Conservation (phyloP, 2,888 invertebrate species). For the Vandiemenella viatica region DNA sequence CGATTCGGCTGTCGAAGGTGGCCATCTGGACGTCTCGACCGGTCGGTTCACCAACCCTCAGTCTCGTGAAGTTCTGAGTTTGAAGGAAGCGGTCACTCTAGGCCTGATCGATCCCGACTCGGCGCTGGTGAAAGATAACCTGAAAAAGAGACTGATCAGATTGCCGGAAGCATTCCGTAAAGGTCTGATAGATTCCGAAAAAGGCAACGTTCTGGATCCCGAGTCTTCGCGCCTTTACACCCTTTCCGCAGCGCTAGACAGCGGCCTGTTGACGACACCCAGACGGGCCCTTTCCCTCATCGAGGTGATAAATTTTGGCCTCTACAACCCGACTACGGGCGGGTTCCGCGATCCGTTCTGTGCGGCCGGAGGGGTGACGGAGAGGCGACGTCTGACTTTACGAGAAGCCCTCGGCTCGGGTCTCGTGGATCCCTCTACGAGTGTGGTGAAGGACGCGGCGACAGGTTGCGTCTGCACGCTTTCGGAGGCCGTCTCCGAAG, state of each 20-base stretch:
- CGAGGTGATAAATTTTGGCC: conserved; percentile 62
- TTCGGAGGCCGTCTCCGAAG: conserved; percentile 52
- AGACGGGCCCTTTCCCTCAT: conserved; percentile 64
- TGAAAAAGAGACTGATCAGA: conserved; percentile 64
- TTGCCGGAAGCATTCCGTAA: conserved; percentile 73
- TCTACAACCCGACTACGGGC: conserved; percentile 74
- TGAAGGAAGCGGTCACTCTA: conserved; percentile 63
- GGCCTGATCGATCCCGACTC: conserved; percentile 76
- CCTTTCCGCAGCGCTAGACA: conserved; percentile 58
- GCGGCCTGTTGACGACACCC: conserved; percentile 60
- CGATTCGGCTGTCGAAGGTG: conserved; percentile 62
- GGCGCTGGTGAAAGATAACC: conserved; percentile 68
- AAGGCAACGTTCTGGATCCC: conserved; percentile 69
- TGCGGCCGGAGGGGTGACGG: conserved; percentile 50
- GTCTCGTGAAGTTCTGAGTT: conserved; percentile 45
- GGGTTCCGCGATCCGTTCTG: conserved; percentile 74
- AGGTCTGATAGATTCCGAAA: conserved; percentile 74
- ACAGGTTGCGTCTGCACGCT: conserved; percentile 62
- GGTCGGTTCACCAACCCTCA: conserved; percentile 61
- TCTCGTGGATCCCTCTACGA: conserved; percentile 71
- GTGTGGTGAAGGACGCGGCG: conserved; percentile 65
- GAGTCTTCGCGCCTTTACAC: conserved; percentile 64
- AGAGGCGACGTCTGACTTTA: conserved; percentile 57
- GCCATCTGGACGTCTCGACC: conserved; percentile 51
- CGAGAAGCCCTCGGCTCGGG: conserved; percentile 60